Percentiles rank a stretch among this genome's conserved stretches.
Conservation (phyloP, 2,113 vertebrate species). For the Verasper variegatus region DNA sequence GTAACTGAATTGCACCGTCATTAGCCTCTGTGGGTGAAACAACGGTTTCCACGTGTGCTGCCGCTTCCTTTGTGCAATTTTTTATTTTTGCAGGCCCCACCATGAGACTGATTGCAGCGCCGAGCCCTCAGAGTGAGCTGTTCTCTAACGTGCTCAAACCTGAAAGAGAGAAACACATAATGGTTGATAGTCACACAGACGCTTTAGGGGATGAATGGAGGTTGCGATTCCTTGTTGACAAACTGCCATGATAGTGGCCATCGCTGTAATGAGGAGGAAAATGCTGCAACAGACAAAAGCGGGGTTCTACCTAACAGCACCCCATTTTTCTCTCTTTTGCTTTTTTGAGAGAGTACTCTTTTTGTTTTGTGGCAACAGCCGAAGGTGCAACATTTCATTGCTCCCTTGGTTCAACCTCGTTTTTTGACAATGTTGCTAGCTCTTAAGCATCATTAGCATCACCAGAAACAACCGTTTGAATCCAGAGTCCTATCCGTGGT, state of each 20-base stretch:
- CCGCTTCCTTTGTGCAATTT: slow-evolving; percentile 24
- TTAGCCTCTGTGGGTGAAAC: slow-evolving; percentile 33
- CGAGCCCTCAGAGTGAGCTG: slow-evolving; percentile 27
- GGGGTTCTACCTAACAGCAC: slow-evolving; percentile 37
- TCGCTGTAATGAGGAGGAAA: neutral
- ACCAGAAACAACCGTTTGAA: too few species aligned
- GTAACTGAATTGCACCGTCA: slow-evolving; percentile 32
- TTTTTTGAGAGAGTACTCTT: neutral
- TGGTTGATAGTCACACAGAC: slow-evolving; percentile 15
- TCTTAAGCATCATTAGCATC: neutral
- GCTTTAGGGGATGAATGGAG: neutral
- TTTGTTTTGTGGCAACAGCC: slow-evolving; percentile 29
- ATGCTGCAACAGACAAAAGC: slow-evolving; percentile 21
- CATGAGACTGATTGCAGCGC: slow-evolving; percentile 56
- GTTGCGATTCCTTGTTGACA: slow-evolving; percentile 3
- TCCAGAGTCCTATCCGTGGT: too few species aligned
- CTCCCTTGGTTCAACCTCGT: neutral
- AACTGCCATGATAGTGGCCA: neutral
- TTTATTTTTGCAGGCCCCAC: slow-evolving; percentile 36
- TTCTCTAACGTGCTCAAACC: slow-evolving; percentile 53
- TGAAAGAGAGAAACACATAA: slow-evolving; percentile 46
- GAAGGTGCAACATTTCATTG: neutral
- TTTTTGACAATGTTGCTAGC: neutral
- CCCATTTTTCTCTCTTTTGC: too few species aligned
- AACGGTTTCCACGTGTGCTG: slow-evolving; percentile 40